Percentiles rank a stretch among this genome's conserved stretches.
phyloP scores from a whole-genome alignment of 2,888 invertebrate genomes.

The Seladonia tumulorum region DNA sequence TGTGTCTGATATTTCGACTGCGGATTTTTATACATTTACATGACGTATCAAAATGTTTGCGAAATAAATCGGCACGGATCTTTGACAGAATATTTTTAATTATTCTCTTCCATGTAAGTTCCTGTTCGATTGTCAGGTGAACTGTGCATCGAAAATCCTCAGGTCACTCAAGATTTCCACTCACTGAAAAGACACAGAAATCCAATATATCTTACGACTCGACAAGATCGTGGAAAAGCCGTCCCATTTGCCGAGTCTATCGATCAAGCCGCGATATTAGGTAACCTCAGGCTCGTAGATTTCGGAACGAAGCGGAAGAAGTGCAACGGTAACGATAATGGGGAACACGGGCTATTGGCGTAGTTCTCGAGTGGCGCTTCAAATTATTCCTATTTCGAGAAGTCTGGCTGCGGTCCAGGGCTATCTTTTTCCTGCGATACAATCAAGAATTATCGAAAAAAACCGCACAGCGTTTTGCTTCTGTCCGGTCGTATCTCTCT shows the following conservation, averaged over 20 bases:
- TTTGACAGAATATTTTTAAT: background rate
- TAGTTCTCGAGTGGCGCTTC: slow-evolving; percentile 69
- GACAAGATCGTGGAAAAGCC: background rate
- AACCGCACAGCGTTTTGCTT: slow-evolving; percentile 23
- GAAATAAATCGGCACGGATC: background rate
- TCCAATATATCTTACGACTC: background rate
- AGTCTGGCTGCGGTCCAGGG: slow-evolving; percentile 62
- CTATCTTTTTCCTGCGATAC: slow-evolving; percentile 16
- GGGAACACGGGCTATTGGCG: slow-evolving; percentile 71
- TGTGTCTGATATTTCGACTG: background rate
- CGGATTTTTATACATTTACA: background rate
- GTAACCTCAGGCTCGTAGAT: slow-evolving; percentile 41
- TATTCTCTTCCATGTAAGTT: too few species aligned
- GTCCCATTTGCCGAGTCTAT: slow-evolving; percentile 22
- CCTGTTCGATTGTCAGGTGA: background rate
- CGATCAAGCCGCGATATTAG: slow-evolving; percentile 54
- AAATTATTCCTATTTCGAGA: slow-evolving; percentile 67
- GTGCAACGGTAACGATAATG: slow-evolving; percentile 68
- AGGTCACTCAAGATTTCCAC: background rate
- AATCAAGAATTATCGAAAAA: slow-evolving; percentile 14
- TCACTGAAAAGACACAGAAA: background rate
- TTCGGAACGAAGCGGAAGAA: slow-evolving; percentile 60
- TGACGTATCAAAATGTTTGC: background rate
- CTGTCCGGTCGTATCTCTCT: background rate
- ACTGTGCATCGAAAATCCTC: background rate